Conservation (phyloP, 1,140 invertebrate genomes). For the Procambarus virginalis region DNA sequence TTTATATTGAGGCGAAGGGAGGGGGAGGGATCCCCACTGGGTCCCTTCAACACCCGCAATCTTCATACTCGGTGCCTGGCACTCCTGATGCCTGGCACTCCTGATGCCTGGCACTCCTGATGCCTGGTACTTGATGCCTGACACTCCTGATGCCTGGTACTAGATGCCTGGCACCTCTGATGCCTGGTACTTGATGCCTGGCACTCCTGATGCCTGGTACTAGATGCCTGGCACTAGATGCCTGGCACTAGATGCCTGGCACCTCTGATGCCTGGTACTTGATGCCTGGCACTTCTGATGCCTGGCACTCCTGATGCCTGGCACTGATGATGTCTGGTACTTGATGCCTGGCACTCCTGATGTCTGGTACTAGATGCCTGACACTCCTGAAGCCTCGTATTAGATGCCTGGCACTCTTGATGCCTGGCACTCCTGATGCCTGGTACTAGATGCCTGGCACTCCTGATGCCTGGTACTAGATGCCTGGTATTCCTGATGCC, state of each 20-base stretch:
- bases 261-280: background rate
- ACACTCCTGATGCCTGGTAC: background rate
- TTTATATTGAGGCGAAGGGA: constrained; percentile 18
- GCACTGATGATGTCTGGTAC: no score
- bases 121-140: background rate
- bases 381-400: no score
- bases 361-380: no score
- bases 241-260: background rate
- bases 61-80: background rate
- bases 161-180: background rate
- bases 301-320: no score
- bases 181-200: background rate
- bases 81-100: background rate
- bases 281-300: no score
- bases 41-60: background rate
- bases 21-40: background rate
- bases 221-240: no score
- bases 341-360: no score
- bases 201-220: background rate
- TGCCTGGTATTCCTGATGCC: no score
- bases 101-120: background rate
- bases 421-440: no score
- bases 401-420: no score
- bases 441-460: no score
- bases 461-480: no score